Conservation (phyloP, 2,888 invertebrate genomes). For the Agrypnus murinus region DNA sequence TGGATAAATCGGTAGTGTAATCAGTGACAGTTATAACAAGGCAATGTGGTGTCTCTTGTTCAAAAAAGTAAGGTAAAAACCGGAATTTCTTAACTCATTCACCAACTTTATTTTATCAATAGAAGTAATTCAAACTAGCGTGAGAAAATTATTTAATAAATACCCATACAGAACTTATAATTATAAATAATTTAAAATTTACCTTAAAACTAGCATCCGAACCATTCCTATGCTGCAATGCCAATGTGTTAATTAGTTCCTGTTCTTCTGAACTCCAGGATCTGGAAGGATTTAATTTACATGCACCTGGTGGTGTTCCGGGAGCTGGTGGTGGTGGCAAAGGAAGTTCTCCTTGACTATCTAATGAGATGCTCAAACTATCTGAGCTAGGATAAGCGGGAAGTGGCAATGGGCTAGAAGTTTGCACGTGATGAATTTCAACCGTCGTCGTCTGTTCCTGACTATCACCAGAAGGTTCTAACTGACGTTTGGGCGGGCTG, state of each 20-base stretch:
- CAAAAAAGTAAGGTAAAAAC: too few relatives aligned
- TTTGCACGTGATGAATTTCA: slow-evolving; percentile 70
- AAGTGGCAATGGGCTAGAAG: slow-evolving; percentile 76
- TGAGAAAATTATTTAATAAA: too few relatives aligned
- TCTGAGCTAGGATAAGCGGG: slow-evolving; percentile 80
- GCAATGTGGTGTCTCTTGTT: too few relatives aligned
- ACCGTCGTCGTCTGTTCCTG: slow-evolving; percentile 70
- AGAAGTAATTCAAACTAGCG: too few relatives aligned
- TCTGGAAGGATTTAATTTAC: slow-evolving; percentile 73
- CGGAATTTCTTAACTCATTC: too few relatives aligned
- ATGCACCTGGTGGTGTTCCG: slow-evolving; percentile 76
- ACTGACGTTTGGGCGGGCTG: slow-evolving; percentile 86
- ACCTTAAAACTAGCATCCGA: slow-evolving; percentile 91
- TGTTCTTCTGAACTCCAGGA: slow-evolving; percentile 74
- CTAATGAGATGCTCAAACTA: slow-evolving; percentile 77
- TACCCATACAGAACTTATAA: neutral
- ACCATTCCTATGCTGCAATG: slow-evolving; percentile 80
- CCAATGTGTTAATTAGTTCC: slow-evolving; percentile 70
- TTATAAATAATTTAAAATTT: slow-evolving; percentile 51
- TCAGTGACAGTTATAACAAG: too few relatives aligned
- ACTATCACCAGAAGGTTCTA: slow-evolving; percentile 62
- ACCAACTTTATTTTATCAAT: too few relatives aligned
- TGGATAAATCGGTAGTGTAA: too few relatives aligned
- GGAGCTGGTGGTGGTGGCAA: slow-evolving; percentile 79
- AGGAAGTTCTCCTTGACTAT: slow-evolving; percentile 75